Evolutionary conservation across 2,797 vertebrate genomes (phyloP), one percentile per base, ranked within the genome.

Genomic region (Liparis tanakae): DNA sequence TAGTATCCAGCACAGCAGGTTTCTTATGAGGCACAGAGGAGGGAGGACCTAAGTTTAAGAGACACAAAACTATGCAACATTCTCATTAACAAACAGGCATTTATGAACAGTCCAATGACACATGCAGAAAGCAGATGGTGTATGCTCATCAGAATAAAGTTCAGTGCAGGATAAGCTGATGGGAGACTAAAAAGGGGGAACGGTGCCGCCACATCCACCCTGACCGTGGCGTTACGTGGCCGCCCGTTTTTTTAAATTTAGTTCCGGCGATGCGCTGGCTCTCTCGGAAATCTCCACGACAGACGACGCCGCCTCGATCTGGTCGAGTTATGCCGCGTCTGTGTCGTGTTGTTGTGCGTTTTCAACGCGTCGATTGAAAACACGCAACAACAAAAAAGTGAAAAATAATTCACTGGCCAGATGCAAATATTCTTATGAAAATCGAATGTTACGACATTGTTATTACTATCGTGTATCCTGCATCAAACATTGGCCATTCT

Each of bases 101-200:
- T 97, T 97, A 95, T 97, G 96, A 98, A 98, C 96, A 98, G 94
- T 97, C 96, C 96, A 96, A 98, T 99, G 97, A 97, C 95, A 98
- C 97, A 97, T 99, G 98, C 97, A 97, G 94, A 96, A 97, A 99
- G 97, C 97, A 97, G 96, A 96, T 97, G 96, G 96, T 92, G 96
- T 92, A 95, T 96, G 93, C 95, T 95, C 95, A 94, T 96, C 89
- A 94, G 95, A 92, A 89, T 91, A 94, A 92, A 92, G 96, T 97
- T 99, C 96, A 93, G 92, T 98, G 97, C 93, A 97, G 97, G 97
- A 98, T 96, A 96, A 89, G 88, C 87, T 89, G 86, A 93, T 92
- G 72, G 12, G 55, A 85, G 63, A 59, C 76, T 70, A 80, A 76
- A 50, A 72, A 72, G 67, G 64, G 54, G n/a, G 66, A 57, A 33